Evolutionary conservation across 2,888 invertebrate species (phyloP).

Genomic region (Stenodera caucasica): DNA sequence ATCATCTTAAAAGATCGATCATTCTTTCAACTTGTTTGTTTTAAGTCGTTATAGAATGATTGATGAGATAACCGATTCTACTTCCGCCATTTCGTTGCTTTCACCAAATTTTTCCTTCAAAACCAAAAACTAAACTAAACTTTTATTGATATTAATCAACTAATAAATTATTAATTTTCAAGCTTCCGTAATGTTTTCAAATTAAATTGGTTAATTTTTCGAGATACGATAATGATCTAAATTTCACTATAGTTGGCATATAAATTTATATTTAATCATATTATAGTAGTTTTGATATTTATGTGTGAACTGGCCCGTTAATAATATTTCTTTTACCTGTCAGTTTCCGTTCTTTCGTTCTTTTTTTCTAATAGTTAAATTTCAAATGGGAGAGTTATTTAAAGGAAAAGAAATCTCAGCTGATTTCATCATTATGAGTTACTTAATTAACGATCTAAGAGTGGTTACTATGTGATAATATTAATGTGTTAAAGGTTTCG

Average conservation of each 20-base stretch:
- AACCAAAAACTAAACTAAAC: too few relatives aligned
- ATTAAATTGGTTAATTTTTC: constrained; percentile 24
- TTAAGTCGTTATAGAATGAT: background rate
- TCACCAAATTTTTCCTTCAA: background rate
- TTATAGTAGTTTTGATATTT: constrained; percentile 6
- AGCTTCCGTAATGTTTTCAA: constrained; percentile 27
- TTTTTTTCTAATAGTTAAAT: constrained; percentile 1
- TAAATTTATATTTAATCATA: background rate
- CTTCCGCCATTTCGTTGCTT: constrained; percentile 2
- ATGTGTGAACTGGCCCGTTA: constrained; percentile 8
- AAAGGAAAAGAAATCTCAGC: too few relatives aligned
- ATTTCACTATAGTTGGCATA: background rate
- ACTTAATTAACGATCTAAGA: constrained; percentile 5
- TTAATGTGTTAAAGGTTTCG: too few relatives aligned
- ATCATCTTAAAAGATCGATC: background rate
- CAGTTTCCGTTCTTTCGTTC: constrained; percentile 9
- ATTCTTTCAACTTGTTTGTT: background rate
- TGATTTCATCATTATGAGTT: background rate
- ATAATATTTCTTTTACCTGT: background rate
- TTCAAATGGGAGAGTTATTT: background rate
- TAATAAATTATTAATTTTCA: too few relatives aligned
- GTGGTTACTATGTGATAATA: too few relatives aligned
- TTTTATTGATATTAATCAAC: too few relatives aligned
- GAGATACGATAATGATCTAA: constrained; percentile 17
- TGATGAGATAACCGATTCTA: background rate